These are phyloP conservation scores for Drosophila cardini DNA, from an alignment of 1,140 invertebrate genomes.

Conservation along the genomic window DNA sequence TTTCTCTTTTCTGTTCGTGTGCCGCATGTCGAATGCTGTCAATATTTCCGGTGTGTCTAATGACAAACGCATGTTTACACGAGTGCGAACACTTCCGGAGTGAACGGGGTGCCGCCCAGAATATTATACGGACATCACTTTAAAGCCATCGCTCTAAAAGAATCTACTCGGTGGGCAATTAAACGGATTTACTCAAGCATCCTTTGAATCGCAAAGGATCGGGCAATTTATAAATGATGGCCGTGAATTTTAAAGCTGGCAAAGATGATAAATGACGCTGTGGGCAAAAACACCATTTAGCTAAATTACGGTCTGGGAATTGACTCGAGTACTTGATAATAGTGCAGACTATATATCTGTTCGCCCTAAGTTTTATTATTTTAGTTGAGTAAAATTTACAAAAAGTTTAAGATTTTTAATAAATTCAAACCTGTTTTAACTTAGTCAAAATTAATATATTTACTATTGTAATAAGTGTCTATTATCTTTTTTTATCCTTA, in stretches of 20 bases:
- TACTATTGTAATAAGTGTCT: too few relatives aligned
- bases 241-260: constrained; percentile 53
- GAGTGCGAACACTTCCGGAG: constrained; percentile 78
- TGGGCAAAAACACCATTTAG: constrained; percentile 32
- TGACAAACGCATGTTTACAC: constrained; percentile 83
- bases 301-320: constrained; percentile 3
- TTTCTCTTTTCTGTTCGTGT: constrained; percentile 40
- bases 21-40: constrained; percentile 76
- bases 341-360: not conserved
- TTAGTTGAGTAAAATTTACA: too few relatives aligned
- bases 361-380: too few relatives aligned
- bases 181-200: constrained; percentile 81
- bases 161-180: constrained; percentile 56
- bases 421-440: too few relatives aligned
- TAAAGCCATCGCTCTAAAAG: constrained; percentile 29
- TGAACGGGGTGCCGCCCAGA: constrained; percentile 45
- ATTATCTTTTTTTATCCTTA: not conserved
- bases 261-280: constrained; percentile 61
- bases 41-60: constrained; percentile 84
- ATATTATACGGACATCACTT: constrained; percentile 72
- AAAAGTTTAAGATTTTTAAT: too few relatives aligned
- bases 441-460: too few relatives aligned
- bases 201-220: constrained; percentile 34
- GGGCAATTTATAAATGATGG: constrained; percentile 80
- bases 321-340: not conserved